phyloP scores from a whole-genome alignment of 2,888 invertebrate genomes.

The Drosophila maculinotata region DNA sequence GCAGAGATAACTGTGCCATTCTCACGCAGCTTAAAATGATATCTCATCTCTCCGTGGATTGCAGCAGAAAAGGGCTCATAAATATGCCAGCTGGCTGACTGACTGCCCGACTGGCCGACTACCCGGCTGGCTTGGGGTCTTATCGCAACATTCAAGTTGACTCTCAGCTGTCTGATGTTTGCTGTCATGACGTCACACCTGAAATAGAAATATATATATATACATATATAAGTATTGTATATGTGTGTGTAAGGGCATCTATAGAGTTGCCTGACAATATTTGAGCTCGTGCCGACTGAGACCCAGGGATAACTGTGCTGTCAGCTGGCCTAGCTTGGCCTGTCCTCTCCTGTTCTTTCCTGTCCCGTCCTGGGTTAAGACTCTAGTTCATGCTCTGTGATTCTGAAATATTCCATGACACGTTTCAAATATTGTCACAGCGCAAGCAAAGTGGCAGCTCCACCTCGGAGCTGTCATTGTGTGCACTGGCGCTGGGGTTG shows the following conservation, averaged over 20 bases:
- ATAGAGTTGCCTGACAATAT: conserved; percentile 59
- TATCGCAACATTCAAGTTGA: conserved; percentile 38
- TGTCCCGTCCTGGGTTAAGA: conserved; percentile 8
- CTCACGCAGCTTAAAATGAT: conserved; percentile 70
- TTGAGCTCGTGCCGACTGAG: conserved; percentile 59
- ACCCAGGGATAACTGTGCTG: conserved; percentile 45
- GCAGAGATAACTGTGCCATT: conserved; percentile 66
- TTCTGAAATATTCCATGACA: conserved; percentile 76
- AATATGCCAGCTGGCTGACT: conserved; percentile 64
- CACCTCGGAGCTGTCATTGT: conserved; percentile 42
- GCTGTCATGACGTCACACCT: conserved; percentile 59
- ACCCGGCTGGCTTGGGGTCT: conserved; percentile 21
- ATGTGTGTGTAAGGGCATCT: conserved; percentile 6
- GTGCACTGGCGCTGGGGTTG: conserved; percentile 18
- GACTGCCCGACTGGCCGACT: conserved; percentile 42
- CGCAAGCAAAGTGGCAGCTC: conserved; percentile 61
- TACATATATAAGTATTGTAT: neutral
- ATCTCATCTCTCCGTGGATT: conserved; percentile 51
- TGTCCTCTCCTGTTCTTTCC: conserved; percentile 23
- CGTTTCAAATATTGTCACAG: conserved; percentile 76
- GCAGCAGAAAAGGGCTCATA: conserved; percentile 63
- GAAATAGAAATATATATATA: conserved; percentile 47
- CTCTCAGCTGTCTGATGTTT: conserved; percentile 35
- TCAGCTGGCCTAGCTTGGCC: conserved; percentile 30
- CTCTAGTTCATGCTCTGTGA: conserved; percentile 20